Evolutionary conservation across 2,888 invertebrate species (phyloP), one percentile per base, ranked within the genome.

Genomic region (Tipula lateralis): DNA sequence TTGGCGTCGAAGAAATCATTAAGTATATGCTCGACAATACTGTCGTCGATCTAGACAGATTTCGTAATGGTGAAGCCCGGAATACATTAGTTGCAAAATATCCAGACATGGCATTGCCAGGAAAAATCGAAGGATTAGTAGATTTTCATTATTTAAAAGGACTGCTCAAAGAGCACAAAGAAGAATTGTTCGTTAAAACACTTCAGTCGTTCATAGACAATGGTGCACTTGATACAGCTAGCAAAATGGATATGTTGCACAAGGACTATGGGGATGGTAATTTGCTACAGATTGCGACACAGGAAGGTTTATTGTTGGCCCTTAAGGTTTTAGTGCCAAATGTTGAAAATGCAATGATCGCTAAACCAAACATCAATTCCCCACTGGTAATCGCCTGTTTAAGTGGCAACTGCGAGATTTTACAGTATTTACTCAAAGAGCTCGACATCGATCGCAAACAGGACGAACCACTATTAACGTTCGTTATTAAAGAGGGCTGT

Each of bases 361-460:
- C 66, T 4, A 66, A 66, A 66, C 5, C 87, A 89, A 92, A 92
- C 85, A 89, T 88, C 19, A 89, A 88, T 84, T 90, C 92, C 83
- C 92, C 94, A 9, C 90, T 94, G 9, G 92, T 92, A 86, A 91
- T 93, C 83, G 93, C 94, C 81, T 92, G 94, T 82, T 91, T 92
- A 84, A 92, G 91, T 87, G 94, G 94, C 82, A 90, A 90, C 84
- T 88, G 88, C 87, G 85, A 87, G 12, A 89, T 89, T 0, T 85
- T 90, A 83, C 87, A 88, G 36, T 86, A 87, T 30, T 85, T 90
- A 2, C 85, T 90, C 3, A 1, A 91, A 91, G 86, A 88, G 89
- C 66, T 90, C 91, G 88, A 92, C 93, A 85, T 90, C 93, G 5
- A 90, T 91, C 88, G 88, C 91, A 88, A 91, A 92, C 84, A 87